phyloP scores from a whole-genome alignment of 2,797 vertebrate genomes.

The Spinus pinus region DNA sequence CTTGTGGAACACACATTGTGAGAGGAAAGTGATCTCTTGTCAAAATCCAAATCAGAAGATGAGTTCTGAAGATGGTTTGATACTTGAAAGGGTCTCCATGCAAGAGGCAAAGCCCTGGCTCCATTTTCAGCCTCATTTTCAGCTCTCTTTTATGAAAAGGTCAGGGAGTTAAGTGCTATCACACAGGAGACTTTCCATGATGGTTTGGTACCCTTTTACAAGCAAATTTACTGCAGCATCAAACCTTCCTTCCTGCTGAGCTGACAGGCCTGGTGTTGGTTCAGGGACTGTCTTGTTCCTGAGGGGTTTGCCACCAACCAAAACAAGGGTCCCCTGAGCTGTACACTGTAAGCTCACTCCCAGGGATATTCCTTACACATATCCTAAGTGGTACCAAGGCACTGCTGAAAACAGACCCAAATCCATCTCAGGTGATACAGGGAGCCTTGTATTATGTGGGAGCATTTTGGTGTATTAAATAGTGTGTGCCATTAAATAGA shows the following conservation, averaged over 20 bases:
- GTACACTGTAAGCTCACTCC: background rate
- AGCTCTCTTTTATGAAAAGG: background rate
- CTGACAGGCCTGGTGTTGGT: background rate
- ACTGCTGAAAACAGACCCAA: background rate
- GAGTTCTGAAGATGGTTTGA: background rate
- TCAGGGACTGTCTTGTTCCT: background rate
- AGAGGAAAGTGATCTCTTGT: background rate
- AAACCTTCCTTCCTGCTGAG: background rate
- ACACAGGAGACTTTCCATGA: background rate
- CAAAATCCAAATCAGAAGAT: background rate
- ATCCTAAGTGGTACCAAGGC: background rate
- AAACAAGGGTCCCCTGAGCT: background rate
- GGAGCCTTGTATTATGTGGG: background rate
- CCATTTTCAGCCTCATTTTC: background rate
- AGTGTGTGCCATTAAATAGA: background rate
- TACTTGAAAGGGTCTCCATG: background rate
- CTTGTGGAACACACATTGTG: accelerated
- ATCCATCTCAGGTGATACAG: background rate
- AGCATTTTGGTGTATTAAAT: background rate
- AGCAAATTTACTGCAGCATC: background rate
- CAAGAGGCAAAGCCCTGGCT: background rate
- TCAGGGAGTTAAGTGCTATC: background rate
- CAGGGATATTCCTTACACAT: background rate
- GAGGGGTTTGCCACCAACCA: background rate
- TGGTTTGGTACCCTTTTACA: background rate